phyloP scores from a whole-genome alignment of 1,140 invertebrate genomes.

The Camponotus pennsylvanicus region DNA sequence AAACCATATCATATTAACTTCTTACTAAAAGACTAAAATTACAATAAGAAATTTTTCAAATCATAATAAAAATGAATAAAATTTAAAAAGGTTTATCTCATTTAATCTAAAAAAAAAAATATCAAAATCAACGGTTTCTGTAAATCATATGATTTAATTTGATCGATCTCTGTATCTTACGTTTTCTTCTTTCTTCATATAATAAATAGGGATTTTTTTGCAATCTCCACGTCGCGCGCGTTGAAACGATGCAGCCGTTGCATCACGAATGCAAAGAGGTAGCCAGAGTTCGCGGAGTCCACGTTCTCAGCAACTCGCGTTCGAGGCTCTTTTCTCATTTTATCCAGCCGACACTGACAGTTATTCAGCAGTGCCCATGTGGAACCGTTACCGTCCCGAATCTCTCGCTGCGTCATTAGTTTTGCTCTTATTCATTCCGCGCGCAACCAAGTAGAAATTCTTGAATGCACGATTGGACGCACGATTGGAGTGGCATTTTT shows the following conservation, averaged over 20 bases:
- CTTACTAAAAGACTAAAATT: not conserved
- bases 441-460: constrained; percentile 9
- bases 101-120: not conserved
- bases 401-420: constrained; percentile 72
- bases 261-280: constrained; percentile 32
- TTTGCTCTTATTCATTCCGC: constrained; percentile 68
- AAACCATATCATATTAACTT: not conserved
- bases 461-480: not conserved
- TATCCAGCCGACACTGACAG: constrained; percentile 48
- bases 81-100: not conserved
- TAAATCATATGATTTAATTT: not conserved
- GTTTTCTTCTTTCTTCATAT: not conserved
- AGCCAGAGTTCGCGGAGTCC: constrained; percentile 34
- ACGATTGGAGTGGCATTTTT: not conserved
- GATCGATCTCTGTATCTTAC: not conserved
- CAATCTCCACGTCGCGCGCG: not conserved
- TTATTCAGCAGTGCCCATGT: constrained; percentile 38
- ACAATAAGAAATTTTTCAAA: not conserved
- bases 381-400: constrained; percentile 65
- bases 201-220: not conserved
- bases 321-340: constrained; percentile 63
- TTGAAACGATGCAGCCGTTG: not conserved
- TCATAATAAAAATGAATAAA: not conserved
- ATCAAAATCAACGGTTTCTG: not conserved
- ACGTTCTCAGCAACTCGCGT: constrained; percentile 22